Evolutionary conservation across 2,888 invertebrate species (phyloP).

Genomic region (Gymnosoma rotundatum): DNA sequence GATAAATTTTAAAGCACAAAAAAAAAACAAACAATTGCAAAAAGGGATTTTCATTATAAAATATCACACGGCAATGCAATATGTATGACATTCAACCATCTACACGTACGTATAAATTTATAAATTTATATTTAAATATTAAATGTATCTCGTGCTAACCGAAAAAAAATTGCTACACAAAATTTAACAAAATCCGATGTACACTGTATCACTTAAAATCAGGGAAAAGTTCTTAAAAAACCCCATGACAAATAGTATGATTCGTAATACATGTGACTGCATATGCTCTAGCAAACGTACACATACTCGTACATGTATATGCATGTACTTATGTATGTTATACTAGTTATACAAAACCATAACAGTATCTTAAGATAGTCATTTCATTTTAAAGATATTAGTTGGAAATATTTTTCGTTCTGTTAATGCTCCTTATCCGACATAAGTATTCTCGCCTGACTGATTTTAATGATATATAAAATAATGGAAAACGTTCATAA

Average conservation of each 20-base stretch:
- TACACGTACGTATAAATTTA: not conserved
- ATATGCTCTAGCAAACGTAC: conserved; percentile 9
- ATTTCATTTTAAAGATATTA: too few relatives aligned
- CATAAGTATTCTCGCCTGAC: too few relatives aligned
- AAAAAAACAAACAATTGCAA: conserved; percentile 37
- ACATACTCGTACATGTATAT: not conserved
- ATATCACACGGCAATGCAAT: conserved; percentile 75
- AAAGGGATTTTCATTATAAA: conserved; percentile 81
- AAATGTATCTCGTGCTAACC: conserved; percentile 25
- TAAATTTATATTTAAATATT: not conserved
- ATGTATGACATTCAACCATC: conserved; percentile 63
- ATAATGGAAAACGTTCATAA: too few relatives aligned
- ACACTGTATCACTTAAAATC: conserved; percentile 65
- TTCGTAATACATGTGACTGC: conserved; percentile 64
- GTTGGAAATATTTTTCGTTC: too few relatives aligned
- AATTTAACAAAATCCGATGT: conserved; percentile 46
- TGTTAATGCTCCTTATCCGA: too few relatives aligned
- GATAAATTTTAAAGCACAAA: conserved; percentile 58
- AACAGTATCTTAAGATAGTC: too few relatives aligned
- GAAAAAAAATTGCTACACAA: conserved; percentile 69
- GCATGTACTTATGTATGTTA: not conserved
- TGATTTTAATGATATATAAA: too few relatives aligned
- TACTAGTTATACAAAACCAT: conserved; percentile 14
- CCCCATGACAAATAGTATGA: conserved; percentile 80
- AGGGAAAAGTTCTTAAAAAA: conserved; percentile 72